phyloP scores from a whole-genome alignment of 2,113 vertebrate genomes.

The Rhea pennata region DNA sequence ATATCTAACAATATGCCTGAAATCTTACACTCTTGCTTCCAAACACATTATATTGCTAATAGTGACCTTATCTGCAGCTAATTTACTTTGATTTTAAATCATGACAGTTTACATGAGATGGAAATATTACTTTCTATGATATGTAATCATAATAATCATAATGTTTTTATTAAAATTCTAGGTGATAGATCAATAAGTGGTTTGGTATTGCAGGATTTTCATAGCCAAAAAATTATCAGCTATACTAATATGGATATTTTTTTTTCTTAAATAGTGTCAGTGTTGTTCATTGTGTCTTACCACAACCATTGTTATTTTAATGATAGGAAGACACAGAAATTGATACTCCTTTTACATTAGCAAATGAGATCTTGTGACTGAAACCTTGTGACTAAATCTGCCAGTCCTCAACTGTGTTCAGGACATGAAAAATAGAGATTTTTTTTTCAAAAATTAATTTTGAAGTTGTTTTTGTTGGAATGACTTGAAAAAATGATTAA shows the following conservation, averaged over 20 bases:
- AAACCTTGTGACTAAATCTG: not conserved
- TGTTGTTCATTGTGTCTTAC: not conserved
- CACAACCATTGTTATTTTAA: not conserved
- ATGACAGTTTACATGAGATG: not conserved
- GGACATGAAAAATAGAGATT: not conserved
- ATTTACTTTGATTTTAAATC: not conserved
- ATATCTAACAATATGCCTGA: not conserved
- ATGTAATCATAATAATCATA: not conserved
- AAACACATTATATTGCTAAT: not conserved
- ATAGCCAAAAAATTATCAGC: not conserved
- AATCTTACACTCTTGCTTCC: not conserved
- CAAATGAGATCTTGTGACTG: not conserved
- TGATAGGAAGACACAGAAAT: not conserved
- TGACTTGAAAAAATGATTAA: not conserved
- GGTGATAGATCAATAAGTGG: not conserved
- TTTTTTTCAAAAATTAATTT: not conserved
- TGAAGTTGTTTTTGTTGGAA: not conserved
- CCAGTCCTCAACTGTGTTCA: not conserved
- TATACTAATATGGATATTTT: not conserved
- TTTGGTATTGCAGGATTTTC: not conserved
- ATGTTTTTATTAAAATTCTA: not conserved
- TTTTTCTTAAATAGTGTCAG: not conserved
- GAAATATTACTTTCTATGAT: not conserved
- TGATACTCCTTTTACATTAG: not conserved
- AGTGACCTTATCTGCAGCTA: not conserved